phyloP scores from a whole-genome alignment of 1,140 invertebrate species.

The Drosophila funebris region DNA sequence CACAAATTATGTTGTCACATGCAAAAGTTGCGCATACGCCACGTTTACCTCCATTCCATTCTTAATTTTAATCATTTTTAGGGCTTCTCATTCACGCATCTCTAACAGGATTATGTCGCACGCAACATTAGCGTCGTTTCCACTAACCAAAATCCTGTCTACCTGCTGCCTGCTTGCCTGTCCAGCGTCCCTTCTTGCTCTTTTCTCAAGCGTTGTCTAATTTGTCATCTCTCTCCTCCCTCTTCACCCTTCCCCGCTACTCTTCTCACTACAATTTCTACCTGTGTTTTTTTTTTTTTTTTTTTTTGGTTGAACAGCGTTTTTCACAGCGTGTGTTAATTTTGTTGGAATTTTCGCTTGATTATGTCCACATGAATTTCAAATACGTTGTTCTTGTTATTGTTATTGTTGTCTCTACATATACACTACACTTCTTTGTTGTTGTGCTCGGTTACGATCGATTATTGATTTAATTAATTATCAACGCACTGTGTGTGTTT shows the following conservation, averaged over 20 bases:
- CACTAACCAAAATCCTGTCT: constrained; percentile 29
- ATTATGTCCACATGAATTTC: constrained; percentile 72
- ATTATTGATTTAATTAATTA: constrained; percentile 82
- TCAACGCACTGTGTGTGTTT: constrained; percentile 66
- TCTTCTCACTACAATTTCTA: constrained; percentile 26
- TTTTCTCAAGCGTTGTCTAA: constrained; percentile 53
- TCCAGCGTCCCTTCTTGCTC: constrained; percentile 6
- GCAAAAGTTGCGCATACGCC: constrained; percentile 52
- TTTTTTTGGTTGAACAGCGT: constrained; percentile 15
- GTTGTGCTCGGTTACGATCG: constrained; percentile 38
- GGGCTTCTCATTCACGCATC: constrained; percentile 64
- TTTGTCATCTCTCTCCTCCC: constrained; percentile 51
- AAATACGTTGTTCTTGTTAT: constrained; percentile 36
- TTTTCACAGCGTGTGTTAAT: constrained; percentile 50
- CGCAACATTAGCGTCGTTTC: constrained; percentile 68
- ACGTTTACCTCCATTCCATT: not conserved
- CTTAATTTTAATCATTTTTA: not conserved
- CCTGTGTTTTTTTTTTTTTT: too few species aligned
- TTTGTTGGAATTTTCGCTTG: constrained; percentile 72
- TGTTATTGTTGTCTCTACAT: constrained; percentile 23
- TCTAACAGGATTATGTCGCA: constrained; percentile 79
- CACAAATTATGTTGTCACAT: constrained; percentile 82
- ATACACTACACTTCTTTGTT: constrained; percentile 34
- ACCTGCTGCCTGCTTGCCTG: constrained; percentile 1
- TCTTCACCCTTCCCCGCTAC: not conserved